Percentiles rank a stretch among this genome's conserved stretches.
Conservation (phyloP, 1,140 invertebrate genomes). For the Himalopsyche phryganea region DNA sequence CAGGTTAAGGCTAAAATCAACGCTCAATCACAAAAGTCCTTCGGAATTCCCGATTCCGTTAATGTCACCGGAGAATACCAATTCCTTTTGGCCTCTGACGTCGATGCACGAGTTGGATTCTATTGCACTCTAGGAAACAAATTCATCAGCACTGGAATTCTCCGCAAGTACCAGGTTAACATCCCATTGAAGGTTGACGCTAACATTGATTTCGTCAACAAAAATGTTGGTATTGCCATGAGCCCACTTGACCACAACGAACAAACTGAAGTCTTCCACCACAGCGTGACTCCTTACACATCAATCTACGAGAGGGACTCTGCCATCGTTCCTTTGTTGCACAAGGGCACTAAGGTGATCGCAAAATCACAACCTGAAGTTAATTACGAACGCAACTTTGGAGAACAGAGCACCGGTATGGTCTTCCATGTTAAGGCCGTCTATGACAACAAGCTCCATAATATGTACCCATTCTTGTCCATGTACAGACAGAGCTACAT, state of each 20-base stretch:
- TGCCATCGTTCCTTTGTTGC: constrained; percentile 44
- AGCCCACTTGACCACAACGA: constrained; percentile 48
- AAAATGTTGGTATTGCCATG: constrained; percentile 45
- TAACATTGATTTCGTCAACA: constrained; percentile 46
- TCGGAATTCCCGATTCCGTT: constrained; percentile 29
- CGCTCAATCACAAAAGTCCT: constrained; percentile 25
- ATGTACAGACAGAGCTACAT: constrained; percentile 39
- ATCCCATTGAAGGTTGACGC: constrained; percentile 49
- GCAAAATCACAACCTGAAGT: constrained; percentile 37
- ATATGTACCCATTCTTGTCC: constrained; percentile 37
- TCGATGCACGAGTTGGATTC: constrained; percentile 59
- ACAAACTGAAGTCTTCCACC: constrained; percentile 53
- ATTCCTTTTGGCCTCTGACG: constrained; percentile 47
- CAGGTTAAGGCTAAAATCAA: constrained; percentile 38
- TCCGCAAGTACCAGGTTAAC: constrained; percentile 55
- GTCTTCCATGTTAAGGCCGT: constrained; percentile 51
- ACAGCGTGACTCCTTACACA: constrained; percentile 58
- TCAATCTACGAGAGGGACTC: constrained; percentile 52
- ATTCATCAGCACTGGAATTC: constrained; percentile 54
- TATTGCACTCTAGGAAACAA: constrained; percentile 58
- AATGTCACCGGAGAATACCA: constrained; percentile 46
- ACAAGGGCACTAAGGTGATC: constrained; percentile 45
- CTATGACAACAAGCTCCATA: constrained; percentile 47
- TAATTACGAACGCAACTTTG: constrained; percentile 40
- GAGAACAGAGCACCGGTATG: constrained; percentile 43